Percentiles rank a stretch among this genome's conserved stretches.
These are phyloP conservation scores for Myripristis jacobus DNA, from an alignment of 2,797 vertebrate species.

Conservation along the genomic window DNA sequence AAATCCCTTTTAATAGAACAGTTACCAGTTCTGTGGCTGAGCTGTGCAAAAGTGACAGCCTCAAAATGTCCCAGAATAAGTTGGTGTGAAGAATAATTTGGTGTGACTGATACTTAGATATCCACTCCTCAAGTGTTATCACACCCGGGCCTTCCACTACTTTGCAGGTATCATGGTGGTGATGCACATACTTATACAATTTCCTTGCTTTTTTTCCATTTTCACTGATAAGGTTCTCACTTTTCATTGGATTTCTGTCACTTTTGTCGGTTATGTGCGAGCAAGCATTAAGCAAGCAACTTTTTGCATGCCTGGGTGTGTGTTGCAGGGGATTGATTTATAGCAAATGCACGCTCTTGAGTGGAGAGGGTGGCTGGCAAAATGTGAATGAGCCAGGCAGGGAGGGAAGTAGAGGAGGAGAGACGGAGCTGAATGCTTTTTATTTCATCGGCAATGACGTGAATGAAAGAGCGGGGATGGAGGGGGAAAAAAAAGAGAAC, in stretches of 20 bases:
- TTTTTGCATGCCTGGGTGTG: slow-evolving; percentile 11
- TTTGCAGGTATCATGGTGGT: too few species aligned
- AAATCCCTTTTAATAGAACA: too few species aligned
- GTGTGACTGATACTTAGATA: too few species aligned
- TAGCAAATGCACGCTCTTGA: slow-evolving; percentile 9
- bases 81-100: too few species aligned
- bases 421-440: slow-evolving; percentile 17
- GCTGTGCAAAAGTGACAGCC: too few species aligned
- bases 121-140: too few species aligned
- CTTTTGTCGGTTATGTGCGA: slow-evolving; percentile 37
- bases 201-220: slow-evolving; percentile 10
- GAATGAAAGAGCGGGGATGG: slow-evolving; percentile 21
- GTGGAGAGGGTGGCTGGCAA: slow-evolving; percentile 1
- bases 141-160: too few species aligned
- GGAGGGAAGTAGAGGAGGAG: slow-evolving; percentile 11
- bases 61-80: too few species aligned
- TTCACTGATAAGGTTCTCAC: neutral
- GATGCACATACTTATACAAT: neutral
- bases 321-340: slow-evolving; percentile 27
- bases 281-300: slow-evolving; percentile 31
- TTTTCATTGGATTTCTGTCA: slow-evolving; percentile 11
- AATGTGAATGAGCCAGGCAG: neutral
- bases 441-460: slow-evolving; percentile 6
- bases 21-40: too few species aligned
- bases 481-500: slow-evolving; percentile 8